Evolutionary conservation across 2,113 vertebrate genomes (phyloP).

Genomic region (Tor tambroides): DNA sequence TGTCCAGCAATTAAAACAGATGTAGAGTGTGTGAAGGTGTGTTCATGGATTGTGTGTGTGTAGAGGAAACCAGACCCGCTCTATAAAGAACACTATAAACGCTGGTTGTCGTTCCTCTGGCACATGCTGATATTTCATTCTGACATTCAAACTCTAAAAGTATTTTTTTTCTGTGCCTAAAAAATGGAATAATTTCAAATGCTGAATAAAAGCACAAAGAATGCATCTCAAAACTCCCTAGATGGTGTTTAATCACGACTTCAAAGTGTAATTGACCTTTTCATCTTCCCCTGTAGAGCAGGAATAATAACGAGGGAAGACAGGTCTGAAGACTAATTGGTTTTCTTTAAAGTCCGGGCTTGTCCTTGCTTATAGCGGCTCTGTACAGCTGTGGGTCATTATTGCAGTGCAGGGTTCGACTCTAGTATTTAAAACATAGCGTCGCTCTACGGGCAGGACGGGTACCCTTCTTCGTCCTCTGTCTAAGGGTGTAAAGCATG

Average conservation of each 20-base stretch:
- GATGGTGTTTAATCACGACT: slow-evolving; percentile 72
- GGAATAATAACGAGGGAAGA: slow-evolving; percentile 70
- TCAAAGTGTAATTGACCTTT: slow-evolving; percentile 77
- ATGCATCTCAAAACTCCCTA: slow-evolving; percentile 58
- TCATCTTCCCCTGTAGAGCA: slow-evolving; percentile 72
- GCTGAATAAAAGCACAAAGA: slow-evolving; percentile 59
- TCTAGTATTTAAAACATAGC: background rate
- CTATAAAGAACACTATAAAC: background rate
- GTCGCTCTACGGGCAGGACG: slow-evolving; percentile 2
- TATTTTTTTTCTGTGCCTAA: slow-evolving; percentile 21
- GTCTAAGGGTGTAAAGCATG: background rate
- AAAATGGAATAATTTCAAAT: slow-evolving; percentile 43
- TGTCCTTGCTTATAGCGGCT: slow-evolving; percentile 67
- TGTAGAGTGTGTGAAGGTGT: slow-evolving; percentile 11
- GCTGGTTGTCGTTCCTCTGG: background rate
- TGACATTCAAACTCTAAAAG: slow-evolving; percentile 31
- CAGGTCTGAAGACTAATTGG: slow-evolving; percentile 73
- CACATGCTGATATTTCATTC: background rate
- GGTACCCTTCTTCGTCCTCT: background rate
- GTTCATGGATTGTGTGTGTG: slow-evolving; percentile 7
- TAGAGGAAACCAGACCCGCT: background rate
- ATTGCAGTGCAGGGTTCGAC: slow-evolving; percentile 56
- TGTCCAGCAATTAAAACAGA: slow-evolving; percentile 8
- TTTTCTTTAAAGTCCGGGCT: slow-evolving; percentile 69
- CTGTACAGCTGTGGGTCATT: slow-evolving; percentile 72